Conservation (phyloP, 2,888 invertebrate species). For the Panzeria rudis region DNA sequence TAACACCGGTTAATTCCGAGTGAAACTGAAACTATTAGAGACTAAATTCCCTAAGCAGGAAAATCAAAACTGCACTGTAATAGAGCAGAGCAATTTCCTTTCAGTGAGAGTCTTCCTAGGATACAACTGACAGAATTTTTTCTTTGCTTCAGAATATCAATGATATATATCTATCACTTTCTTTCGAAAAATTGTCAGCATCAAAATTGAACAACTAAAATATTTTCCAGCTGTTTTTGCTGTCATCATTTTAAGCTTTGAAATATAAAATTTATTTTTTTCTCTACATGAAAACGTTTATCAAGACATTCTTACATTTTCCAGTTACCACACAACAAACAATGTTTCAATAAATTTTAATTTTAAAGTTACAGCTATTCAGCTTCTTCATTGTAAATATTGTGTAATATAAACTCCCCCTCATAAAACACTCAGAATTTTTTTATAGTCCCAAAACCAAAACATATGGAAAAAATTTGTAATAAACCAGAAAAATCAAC, state of each 20-base stretch:
- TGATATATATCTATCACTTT: no score
- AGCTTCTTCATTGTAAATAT: slow-evolving; percentile 84
- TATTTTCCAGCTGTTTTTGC: slow-evolving; percentile 10
- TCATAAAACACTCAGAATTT: slow-evolving; percentile 83
- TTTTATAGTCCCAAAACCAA: slow-evolving; percentile 57
- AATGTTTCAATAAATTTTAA: slow-evolving; percentile 76
- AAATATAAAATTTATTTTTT: slow-evolving; percentile 79
- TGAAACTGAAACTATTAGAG: no score
- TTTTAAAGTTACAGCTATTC: slow-evolving; percentile 84
- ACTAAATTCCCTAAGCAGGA: no score
- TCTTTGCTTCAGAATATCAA: no score
- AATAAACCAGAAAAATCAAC: not conserved
- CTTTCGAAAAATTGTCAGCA: not conserved
- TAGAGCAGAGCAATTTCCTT: no score
- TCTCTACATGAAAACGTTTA: not conserved
- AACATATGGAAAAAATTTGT: slow-evolving; percentile 5
- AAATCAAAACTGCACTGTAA: no score
- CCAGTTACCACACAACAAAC: slow-evolving; percentile 1
- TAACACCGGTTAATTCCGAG: no score
- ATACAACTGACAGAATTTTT: no score
- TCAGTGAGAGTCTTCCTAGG: no score
- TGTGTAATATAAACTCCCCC: slow-evolving; percentile 80
- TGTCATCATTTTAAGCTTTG: slow-evolving; percentile 69
- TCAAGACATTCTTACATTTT: not conserved
- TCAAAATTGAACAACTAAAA: not conserved